A percentile compares a stretch with the other conserved stretches of the same genome.
Evolutionary conservation across 2,113 vertebrate species (phyloP).

Genomic region (Podocnemis expansa): DNA sequence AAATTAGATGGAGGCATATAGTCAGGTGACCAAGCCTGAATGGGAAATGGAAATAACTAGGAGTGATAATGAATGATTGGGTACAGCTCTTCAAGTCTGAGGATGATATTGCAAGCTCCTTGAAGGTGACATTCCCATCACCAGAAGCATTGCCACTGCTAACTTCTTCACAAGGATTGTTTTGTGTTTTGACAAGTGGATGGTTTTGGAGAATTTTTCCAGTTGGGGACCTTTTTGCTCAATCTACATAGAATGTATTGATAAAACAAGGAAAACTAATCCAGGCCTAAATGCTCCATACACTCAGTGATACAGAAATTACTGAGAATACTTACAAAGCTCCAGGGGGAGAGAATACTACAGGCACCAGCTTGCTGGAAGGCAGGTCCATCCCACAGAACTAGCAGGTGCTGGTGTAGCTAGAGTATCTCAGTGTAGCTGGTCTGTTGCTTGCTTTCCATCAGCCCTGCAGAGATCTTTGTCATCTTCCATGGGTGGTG

Average conservation of each 20-base stretch:
- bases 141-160: not conserved
- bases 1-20: not conserved
- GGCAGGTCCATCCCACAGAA: not conserved
- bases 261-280: not conserved
- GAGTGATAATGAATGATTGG: not conserved
- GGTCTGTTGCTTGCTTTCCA: not conserved
- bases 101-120: not conserved
- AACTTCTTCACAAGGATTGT: not conserved
- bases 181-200: no score
- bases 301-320: not conserved
- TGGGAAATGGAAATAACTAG: not conserved
- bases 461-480: not conserved
- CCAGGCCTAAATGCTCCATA: not conserved
- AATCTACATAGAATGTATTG: not conserved
- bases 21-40: not conserved
- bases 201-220: not conserved
- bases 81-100: not conserved
- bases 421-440: not conserved
- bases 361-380: not conserved
- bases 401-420: no score
- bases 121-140: not conserved
- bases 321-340: not conserved
- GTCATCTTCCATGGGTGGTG: not conserved
- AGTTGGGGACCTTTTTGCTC: not conserved
- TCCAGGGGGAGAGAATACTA: not conserved